Evolutionary conservation across 2,888 invertebrate species (phyloP).

Genomic region (Dryobotodes eremita): DNA sequence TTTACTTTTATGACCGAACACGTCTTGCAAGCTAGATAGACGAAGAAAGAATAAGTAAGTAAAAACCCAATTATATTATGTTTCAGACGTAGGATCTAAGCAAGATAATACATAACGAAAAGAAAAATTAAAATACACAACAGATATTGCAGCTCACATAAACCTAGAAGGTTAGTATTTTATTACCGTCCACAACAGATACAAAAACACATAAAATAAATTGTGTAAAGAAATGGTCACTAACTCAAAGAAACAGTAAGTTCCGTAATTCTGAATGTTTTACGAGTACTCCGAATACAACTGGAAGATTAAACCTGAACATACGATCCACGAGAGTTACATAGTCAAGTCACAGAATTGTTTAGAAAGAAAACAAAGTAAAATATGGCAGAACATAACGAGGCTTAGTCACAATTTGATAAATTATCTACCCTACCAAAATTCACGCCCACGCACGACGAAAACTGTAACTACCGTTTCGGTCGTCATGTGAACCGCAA

Average conservation of each 20-base stretch:
- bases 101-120: neutral
- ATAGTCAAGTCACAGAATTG: neutral
- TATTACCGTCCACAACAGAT: neutral
- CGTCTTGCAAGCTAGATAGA: neutral
- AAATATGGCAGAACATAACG: slow-evolving; percentile 19
- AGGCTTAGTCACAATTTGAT: slow-evolving; percentile 34
- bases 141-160: neutral
- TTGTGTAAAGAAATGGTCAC: neutral
- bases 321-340: neutral
- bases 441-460: slow-evolving; percentile 37
- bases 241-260: slow-evolving; percentile 12
- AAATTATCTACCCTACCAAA: slow-evolving; percentile 41
- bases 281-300: slow-evolving; percentile 13
- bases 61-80: neutral
- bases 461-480: slow-evolving; percentile 19
- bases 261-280: slow-evolving; percentile 42
- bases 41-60: neutral
- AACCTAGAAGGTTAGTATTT: neutral
- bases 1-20: neutral
- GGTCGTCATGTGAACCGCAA: slow-evolving; percentile 24
- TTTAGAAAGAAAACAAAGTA: slow-evolving; percentile 5
- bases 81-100: neutral
- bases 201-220: slow-evolving; percentile 19
- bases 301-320: slow-evolving; percentile 36
- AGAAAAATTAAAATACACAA: neutral